Base-by-base conservation (phyloP, 2,888 invertebrate species). In the Parasteatoda lunata region DNA sequence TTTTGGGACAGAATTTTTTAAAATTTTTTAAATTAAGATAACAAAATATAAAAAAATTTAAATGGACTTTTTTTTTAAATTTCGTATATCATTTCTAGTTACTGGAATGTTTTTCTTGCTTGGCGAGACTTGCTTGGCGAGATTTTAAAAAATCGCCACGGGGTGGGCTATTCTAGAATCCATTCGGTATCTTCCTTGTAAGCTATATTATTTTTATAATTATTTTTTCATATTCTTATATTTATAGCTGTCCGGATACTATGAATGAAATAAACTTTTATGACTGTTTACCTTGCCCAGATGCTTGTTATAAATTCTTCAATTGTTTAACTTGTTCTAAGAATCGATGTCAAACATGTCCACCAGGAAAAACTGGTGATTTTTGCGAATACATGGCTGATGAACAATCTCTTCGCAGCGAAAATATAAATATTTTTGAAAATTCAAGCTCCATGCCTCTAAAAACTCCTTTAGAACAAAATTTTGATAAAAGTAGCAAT, bases 301-400 rank as follows among this genome's bases (percentile, higher is more conserved):
- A 64, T 0, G 59, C 71, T 8, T 79, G 79, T 48, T 59, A 51
- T 9, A 13, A 59, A 3, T 79, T 64, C 13, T 15, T 48, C 48
- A 1, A 49, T n/a, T 79, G 79, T 6, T n/a, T 72, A 51, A 65
- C 64, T n/a, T 79, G 79, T 5, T 79, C 79, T 4, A 72, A n/a
- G 11, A 30, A 47, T 45, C 48, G 13, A 0, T 79, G 79, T 7
- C 65, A 59, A 9, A 30, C 71, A 1, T 79, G 79, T 11, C 79
- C 79, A 11, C 1, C 11, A 30, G 72, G 79, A 65, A 79, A 13
- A 64, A 3, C 7, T 3, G 79, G 79, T 3, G 7, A 59, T 45
- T 65, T 79, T 45, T 79, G 79, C 2, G 65, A 79, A 72, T 11
- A 9, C 6, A 15, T 15, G 30, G 30, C 30, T 2, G 30, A 30